These are phyloP conservation scores for Cyphomyrus discorhynchus DNA, from an alignment of 2,113 vertebrate species.

Conservation along the genomic window DNA sequence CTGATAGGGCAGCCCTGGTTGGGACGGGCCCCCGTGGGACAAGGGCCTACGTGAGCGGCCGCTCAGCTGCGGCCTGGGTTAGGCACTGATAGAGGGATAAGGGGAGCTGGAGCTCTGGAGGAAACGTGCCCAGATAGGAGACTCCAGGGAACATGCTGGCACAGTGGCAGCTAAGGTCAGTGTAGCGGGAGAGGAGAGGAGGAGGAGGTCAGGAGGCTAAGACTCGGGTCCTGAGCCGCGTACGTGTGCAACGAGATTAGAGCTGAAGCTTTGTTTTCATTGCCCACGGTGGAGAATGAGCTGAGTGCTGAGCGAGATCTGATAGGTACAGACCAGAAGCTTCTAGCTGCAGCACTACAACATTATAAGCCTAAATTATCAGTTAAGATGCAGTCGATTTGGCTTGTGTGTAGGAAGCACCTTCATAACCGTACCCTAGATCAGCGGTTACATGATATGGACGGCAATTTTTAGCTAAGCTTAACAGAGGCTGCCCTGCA, in stretches of 20 bases:
- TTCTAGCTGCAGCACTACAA: neutral
- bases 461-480: neutral
- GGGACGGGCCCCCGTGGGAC: conserved; percentile 25
- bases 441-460: neutral
- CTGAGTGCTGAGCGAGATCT: neutral
- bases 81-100: conserved; percentile 15
- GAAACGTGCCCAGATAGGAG: neutral
- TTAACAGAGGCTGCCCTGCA: neutral
- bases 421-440: neutral
- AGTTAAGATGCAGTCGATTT: neutral
- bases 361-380: neutral
- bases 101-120: neutral
- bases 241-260: neutral
- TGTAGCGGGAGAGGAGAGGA: neutral
- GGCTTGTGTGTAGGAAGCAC: neutral
- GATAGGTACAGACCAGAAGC: neutral
- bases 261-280: neutral
- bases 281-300: neutral
- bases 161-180: neutral
- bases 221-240: neutral
- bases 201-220: neutral
- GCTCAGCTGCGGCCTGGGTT: neutral
- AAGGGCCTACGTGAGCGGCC: conserved; percentile 34
- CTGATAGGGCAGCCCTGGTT: conserved; percentile 20
- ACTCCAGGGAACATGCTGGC: neutral